Conservation (phyloP, 2,113 vertebrate genomes). For the Bos javanicus region DNA sequence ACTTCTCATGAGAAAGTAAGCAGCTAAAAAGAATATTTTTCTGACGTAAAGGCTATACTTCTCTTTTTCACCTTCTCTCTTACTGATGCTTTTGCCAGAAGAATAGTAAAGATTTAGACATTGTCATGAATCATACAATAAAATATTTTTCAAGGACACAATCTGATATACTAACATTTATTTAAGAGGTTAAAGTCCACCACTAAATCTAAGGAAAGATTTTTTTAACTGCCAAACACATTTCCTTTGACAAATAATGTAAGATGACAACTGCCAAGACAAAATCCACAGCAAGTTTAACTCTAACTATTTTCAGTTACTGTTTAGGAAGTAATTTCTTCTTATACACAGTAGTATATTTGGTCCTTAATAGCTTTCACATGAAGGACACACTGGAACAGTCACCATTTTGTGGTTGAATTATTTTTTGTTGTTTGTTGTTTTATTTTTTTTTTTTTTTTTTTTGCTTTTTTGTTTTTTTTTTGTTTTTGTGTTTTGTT, state of each 20-base stretch:
- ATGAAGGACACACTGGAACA: constrained; percentile 75
- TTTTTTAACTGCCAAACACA: constrained; percentile 81
- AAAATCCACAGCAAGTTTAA: constrained; percentile 73
- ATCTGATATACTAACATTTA: constrained; percentile 87
- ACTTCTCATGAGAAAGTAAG: constrained; percentile 82
- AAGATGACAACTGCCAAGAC: constrained; percentile 80
- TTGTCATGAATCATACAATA: constrained; percentile 84
- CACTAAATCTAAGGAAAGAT: constrained; percentile 86
- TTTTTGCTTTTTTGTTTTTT: constrained; percentile 1
- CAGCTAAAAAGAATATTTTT: constrained; percentile 80
- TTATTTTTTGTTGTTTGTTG: constrained; percentile 46
- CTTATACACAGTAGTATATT: constrained; percentile 70
- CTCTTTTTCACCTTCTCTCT: constrained; percentile 68
- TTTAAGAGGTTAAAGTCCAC: constrained; percentile 84
- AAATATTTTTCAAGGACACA: constrained; percentile 86
- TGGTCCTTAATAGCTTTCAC: constrained; percentile 73
- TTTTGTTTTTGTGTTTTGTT: not conserved
- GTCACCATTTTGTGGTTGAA: constrained; percentile 66
- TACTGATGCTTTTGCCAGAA: constrained; percentile 79
- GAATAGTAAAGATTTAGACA: constrained; percentile 80
- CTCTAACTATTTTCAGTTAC: constrained; percentile 73
- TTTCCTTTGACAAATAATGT: constrained; percentile 84
- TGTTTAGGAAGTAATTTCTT: constrained; percentile 71
- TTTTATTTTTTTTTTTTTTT: not conserved
- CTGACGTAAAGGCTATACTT: constrained; percentile 79